Evolutionary conservation across 2,113 vertebrate genomes (phyloP), one percentile per base, ranked within the genome.

Genomic region (Deroptyus accipitrinus): DNA sequence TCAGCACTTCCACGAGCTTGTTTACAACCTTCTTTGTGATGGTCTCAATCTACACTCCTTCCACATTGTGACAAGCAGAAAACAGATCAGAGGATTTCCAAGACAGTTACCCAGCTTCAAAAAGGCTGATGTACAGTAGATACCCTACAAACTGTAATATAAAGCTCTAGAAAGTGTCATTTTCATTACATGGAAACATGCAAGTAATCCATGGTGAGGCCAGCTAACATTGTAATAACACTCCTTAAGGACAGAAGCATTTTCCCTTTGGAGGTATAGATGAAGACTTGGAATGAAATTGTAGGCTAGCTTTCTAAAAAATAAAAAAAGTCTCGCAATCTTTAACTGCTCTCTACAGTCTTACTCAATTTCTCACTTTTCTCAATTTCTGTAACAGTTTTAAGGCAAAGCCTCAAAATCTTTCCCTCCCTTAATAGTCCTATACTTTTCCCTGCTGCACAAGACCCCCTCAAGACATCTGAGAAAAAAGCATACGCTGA

Each of bases 201-300:
- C 72, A 86, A 88, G 75, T 74, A 92, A 83, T 68, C 76, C 66
- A 72, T 14, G 6, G 68, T 75, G 81, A 82, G 83, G 44, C 51
- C 80, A 82, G 73, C 55, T 94, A 94, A 93, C 63, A 78, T 86
- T 86, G 90, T 91, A 92, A 90, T 79, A 64, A 83, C 86, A 79
- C 81, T 68, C 77, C 74, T 92, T 72, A 81, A 92, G 55, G 76
- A 96, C 20, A 81, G 72, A 77, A 92, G 55, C 10, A 41, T 39
- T 81, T 86, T 83, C 88, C 27, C 90, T 90, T 83, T 86, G 83
- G 88, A 95, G 22, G 31, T 66, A 52, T 0, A 88, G 69, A 72
- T 54, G 77, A 92, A 70, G 76, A 74, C 64, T 88, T 88, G 52
- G 33, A 95, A 92, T 42, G 28, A 84, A 95, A 93, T 55, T 37